A percentile compares a stretch with the other conserved stretches of the same genome.
phyloP scores from a whole-genome alignment of 1,140 invertebrate genomes.

The Panulirus ornatus region DNA sequence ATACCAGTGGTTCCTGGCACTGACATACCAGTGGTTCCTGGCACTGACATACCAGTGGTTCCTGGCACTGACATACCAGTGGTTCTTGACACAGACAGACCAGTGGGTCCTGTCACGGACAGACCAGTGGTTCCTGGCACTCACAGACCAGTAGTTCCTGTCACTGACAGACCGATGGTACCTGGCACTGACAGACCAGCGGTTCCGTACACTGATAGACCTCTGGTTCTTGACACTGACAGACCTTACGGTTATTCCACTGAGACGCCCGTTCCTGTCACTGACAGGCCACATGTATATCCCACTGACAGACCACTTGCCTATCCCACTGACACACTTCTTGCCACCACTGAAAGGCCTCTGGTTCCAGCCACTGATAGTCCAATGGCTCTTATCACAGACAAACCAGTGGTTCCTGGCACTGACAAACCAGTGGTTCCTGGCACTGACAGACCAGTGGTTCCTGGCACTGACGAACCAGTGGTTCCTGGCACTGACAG shows the following conservation, averaged over 20 bases:
- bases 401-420: too few relatives aligned
- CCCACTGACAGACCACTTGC: too few relatives aligned
- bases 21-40: slow-evolving; percentile 1
- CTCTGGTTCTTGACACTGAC: too few relatives aligned
- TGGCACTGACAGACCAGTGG: slow-evolving; percentile 3
- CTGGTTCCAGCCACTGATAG: too few relatives aligned
- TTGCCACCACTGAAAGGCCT: too few relatives aligned
- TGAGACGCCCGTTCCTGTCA: too few relatives aligned
- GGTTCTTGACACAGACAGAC: background rate
- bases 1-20: background rate
- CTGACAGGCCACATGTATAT: too few relatives aligned
- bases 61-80: background rate
- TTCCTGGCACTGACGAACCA: background rate
- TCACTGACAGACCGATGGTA: background rate
- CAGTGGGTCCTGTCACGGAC: background rate
- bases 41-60: background rate
- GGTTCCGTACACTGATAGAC: too few relatives aligned
- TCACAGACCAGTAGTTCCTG: slow-evolving; percentile 7
- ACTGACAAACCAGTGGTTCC: background rate
- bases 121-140: slow-evolving; percentile 6
- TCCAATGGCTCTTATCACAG: too few relatives aligned
- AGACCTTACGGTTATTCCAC: too few relatives aligned
- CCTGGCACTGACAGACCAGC: background rate
- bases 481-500: slow-evolving; percentile 7
- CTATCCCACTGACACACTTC: too few relatives aligned